Base-by-base conservation (phyloP, 1,140 invertebrate species). In the Dendroctonus valens region DNA sequence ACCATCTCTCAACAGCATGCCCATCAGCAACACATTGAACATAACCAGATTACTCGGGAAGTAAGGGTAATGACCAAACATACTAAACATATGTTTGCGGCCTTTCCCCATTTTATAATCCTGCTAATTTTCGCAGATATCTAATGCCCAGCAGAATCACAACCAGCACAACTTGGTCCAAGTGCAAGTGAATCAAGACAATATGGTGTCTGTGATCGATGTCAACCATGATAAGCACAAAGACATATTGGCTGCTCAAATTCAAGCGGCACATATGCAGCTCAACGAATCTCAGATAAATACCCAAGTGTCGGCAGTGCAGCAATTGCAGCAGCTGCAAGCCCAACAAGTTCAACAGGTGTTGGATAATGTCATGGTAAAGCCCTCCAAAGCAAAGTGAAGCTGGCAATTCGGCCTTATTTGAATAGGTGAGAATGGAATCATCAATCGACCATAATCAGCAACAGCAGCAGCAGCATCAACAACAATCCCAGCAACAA, bases 341-440 rank as follows among this genome's bases (percentile, higher is more conserved):
- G 76, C 76, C 9, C 77, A 79, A 60, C 77, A 78, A 60, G 76
- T 77, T 15, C 77, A 79, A 64, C 77, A 78, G 59, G 76, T 77
- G 15, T 70, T 76, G 26, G 76, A 77, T 67, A 77, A 75, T 68
- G 77, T 77, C 9, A 76, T 77, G 53, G 58, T 54, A 70, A 67
- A 26, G 26, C 26, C 26, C 1, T 26, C 1, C 1, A 26, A 26
- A 26, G 26, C 26, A 26, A 26, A 26, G 26, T 26, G 26, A 26
- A 26, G 3, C 26, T 49, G 15, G 4, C 0, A 42, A 38, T 14
- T 38, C 5, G 7, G 41, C 51, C 37, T 54, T 44, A 41, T 42
- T 59, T 12, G 2, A 40, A 26, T 26, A 64, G 53, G 52, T 64
- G 42, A 42, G 61, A 11, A 64, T 64, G 61, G 61, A 64, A 48